A percentile compares a stretch with the other conserved stretches of the same genome.
Evolutionary conservation across 1,140 invertebrate species (phyloP).

Genomic region (Pachypsylla venusta): DNA sequence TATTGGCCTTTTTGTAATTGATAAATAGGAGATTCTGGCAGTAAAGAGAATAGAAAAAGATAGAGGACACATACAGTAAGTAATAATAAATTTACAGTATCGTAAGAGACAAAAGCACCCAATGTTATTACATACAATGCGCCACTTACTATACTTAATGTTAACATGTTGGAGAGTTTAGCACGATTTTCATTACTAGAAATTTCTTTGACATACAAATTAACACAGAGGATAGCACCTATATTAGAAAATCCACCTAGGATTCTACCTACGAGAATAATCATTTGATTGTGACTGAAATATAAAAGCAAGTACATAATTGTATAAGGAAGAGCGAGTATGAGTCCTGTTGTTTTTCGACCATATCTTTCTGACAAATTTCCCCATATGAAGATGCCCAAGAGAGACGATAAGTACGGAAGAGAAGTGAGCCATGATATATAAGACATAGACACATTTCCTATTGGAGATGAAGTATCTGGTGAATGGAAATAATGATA

Average conservation of each 20-base stretch:
- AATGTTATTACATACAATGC: background rate
- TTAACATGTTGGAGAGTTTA: background rate
- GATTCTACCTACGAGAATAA: background rate
- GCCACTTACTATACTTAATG: background rate
- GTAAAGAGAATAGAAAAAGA: background rate
- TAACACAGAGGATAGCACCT: constrained; percentile 1
- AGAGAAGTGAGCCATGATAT: background rate
- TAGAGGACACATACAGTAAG: background rate
- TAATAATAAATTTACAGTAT: background rate
- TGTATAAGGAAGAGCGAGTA: background rate
- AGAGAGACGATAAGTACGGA: background rate
- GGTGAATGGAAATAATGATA: background rate
- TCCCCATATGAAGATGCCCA: background rate
- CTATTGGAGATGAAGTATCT: background rate
- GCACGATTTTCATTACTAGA: background rate
- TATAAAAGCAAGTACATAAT: background rate
- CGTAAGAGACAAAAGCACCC: background rate
- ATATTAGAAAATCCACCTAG: background rate
- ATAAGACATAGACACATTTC: background rate
- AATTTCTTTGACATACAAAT: constrained; percentile 3
- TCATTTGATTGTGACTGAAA: background rate
- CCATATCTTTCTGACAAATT: background rate
- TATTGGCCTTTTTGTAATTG: background rate
- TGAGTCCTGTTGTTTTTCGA: background rate
- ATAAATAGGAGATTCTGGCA: background rate